Evolutionary conservation across 2,113 vertebrate species (phyloP).

Genomic region (Natator depressus): DNA sequence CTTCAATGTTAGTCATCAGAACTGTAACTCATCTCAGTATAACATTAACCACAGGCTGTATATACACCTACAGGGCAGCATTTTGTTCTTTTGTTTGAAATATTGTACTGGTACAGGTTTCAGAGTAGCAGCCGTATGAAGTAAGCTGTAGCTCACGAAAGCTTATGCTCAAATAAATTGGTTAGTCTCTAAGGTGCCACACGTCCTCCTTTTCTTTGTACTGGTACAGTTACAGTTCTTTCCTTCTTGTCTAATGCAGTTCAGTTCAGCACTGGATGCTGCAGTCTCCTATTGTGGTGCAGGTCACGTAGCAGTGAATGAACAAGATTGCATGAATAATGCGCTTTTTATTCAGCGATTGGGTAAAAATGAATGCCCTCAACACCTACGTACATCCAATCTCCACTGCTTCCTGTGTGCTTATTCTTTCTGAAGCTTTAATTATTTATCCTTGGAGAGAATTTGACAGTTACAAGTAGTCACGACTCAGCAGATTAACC

Average conservation of each 20-base stretch:
- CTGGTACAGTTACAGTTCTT: slow-evolving; percentile 37
- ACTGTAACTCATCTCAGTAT: neutral
- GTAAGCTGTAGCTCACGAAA: too few relatives aligned
- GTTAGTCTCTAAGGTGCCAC: too few relatives aligned
- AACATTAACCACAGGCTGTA: slow-evolving; percentile 27
- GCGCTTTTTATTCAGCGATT: slow-evolving; percentile 79
- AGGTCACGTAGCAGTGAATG: slow-evolving; percentile 82
- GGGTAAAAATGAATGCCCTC: slow-evolving; percentile 79
- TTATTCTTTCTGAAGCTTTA: slow-evolving; percentile 79
- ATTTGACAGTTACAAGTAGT: slow-evolving; percentile 79
- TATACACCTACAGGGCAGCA: neutral
- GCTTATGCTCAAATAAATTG: too few relatives aligned
- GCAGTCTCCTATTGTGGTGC: slow-evolving; percentile 78
- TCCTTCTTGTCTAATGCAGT: slow-evolving; percentile 41
- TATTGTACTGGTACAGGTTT: slow-evolving; percentile 4
- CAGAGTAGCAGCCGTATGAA: too few relatives aligned
- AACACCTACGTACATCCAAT: slow-evolving; percentile 76
- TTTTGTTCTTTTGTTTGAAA: slow-evolving; percentile 56
- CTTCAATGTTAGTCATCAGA: slow-evolving; percentile 26
- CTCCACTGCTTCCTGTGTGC: slow-evolving; percentile 69
- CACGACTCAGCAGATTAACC: slow-evolving; percentile 80
- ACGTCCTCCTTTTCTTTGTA: neutral
- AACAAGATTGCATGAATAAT: slow-evolving; percentile 82
- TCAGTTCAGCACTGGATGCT: slow-evolving; percentile 65
- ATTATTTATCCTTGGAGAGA: slow-evolving; percentile 84